phyloP scores from a whole-genome alignment of 2,797 vertebrate genomes.

The Anabacerthia variegaticeps region DNA sequence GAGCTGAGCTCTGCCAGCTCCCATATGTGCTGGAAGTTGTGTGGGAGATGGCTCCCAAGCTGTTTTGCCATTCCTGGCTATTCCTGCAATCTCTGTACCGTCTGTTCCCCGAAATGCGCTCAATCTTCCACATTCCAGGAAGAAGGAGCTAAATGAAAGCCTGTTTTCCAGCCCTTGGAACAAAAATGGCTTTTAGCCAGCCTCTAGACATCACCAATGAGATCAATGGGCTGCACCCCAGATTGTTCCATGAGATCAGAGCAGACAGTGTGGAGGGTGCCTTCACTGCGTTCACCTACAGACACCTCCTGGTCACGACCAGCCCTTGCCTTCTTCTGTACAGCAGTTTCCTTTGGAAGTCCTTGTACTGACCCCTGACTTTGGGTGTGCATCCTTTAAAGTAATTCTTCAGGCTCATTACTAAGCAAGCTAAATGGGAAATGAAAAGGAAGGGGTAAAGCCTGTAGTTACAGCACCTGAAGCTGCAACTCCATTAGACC shows the following conservation, averaged over 20 bases:
- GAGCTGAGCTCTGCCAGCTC: slow-evolving; percentile 15
- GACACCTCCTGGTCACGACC: background rate
- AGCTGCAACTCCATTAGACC: background rate
- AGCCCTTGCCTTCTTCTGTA: background rate
- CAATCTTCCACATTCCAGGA: background rate
- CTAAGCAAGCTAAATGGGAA: background rate
- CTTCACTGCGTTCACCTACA: background rate
- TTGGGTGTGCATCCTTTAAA: background rate
- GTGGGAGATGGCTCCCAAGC: slow-evolving; percentile 44
- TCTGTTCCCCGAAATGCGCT: slow-evolving; percentile 31
- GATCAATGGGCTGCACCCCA: background rate
- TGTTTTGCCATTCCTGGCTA: slow-evolving; percentile 41
- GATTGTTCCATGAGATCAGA: background rate
- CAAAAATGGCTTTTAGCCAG: slow-evolving; percentile 53
- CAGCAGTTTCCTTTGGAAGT: background rate
- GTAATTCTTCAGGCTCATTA: background rate
- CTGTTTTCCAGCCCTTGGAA: background rate
- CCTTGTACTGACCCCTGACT: background rate
- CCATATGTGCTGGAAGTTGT: slow-evolving; percentile 51
- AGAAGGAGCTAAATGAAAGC: slow-evolving; percentile 30
- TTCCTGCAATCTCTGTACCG: slow-evolving; percentile 40
- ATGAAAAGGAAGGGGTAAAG: background rate
- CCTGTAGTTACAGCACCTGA: background rate
- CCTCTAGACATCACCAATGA: background rate
- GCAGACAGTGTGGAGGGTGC: background rate